phyloP scores from a whole-genome alignment of 2,113 vertebrate genomes.

The Amphiprion percula region DNA sequence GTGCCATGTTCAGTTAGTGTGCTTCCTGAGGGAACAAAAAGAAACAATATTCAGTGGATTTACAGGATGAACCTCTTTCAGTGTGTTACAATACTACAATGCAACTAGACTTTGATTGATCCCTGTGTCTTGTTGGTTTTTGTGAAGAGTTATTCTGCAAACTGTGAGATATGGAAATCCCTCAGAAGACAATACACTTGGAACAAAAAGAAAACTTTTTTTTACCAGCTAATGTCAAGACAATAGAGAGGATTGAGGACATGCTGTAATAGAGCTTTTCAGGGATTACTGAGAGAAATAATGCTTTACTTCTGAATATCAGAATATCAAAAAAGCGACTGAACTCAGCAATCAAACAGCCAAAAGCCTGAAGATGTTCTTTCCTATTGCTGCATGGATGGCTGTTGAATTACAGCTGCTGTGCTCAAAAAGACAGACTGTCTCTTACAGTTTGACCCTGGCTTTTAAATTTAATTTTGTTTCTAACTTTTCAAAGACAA shows the following conservation, averaged over 20 bases:
- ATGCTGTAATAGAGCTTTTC: conserved; percentile 56
- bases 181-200: conserved; percentile 37
- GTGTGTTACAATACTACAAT: background rate
- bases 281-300: conserved; percentile 52
- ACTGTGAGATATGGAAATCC: conserved; percentile 45
- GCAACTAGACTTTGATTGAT: conserved; percentile 18
- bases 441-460: background rate
- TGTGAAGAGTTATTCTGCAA: conserved; percentile 18
- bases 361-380: conserved; percentile 24
- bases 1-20: conserved; percentile 74
- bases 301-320: conserved; percentile 47
- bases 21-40: conserved; percentile 58
- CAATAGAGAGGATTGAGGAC: conserved; percentile 64
- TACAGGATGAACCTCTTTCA: background rate
- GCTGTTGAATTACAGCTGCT: conserved; percentile 33
- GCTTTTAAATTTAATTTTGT: background rate
- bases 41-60: conserved; percentile 29
- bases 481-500: conserved; percentile 1
- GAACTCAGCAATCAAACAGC: conserved; percentile 26
- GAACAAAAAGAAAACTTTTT: conserved; percentile 37
- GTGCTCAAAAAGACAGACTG: conserved; percentile 17
- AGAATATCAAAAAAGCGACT: conserved; percentile 39
- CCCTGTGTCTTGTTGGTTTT: background rate
- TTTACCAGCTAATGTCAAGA: conserved; percentile 45
- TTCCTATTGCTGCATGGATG: background rate